Conservation (phyloP, 1,140 invertebrate genomes). For the Acyrthosiphon pisum region DNA sequence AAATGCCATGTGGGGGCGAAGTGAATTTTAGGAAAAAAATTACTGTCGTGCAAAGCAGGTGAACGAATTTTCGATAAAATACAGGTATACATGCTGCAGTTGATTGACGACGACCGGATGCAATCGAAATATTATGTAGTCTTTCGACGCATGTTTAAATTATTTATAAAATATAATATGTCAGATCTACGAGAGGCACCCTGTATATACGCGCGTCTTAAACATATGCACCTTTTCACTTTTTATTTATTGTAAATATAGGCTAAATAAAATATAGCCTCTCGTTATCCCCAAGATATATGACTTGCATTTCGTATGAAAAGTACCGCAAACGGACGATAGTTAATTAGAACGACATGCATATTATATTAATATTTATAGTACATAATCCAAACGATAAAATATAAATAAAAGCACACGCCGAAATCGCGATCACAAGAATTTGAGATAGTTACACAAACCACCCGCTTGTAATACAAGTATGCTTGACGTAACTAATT, state of each 20-base stretch:
- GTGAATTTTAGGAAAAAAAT: constrained; percentile 9
- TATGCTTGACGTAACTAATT: neutral
- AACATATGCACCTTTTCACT: neutral
- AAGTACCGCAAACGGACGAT: neutral
- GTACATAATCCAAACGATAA: neutral
- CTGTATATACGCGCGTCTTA: neutral
- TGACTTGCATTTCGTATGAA: neutral
- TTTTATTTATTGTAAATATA: neutral
- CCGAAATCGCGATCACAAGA: neutral
- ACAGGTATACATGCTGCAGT: neutral
- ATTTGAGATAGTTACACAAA: neutral
- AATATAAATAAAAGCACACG: no score
- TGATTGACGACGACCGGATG: constrained; percentile 11
- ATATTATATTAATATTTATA: neutral
- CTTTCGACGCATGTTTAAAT: neutral
- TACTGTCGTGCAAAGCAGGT: neutral
- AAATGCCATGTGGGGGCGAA: neutral
- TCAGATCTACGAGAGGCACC: neutral
- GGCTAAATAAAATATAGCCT: neutral
- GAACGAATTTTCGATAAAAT: neutral
- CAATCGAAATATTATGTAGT: neutral
- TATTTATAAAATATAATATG: neutral
- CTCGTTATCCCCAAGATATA: constrained; percentile 1
- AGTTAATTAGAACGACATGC: neutral
- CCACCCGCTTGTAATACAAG: no score